phyloP scores from a whole-genome alignment of 53 echinoderm and acorn worm genomes.

The Actinopyga echinites region DNA sequence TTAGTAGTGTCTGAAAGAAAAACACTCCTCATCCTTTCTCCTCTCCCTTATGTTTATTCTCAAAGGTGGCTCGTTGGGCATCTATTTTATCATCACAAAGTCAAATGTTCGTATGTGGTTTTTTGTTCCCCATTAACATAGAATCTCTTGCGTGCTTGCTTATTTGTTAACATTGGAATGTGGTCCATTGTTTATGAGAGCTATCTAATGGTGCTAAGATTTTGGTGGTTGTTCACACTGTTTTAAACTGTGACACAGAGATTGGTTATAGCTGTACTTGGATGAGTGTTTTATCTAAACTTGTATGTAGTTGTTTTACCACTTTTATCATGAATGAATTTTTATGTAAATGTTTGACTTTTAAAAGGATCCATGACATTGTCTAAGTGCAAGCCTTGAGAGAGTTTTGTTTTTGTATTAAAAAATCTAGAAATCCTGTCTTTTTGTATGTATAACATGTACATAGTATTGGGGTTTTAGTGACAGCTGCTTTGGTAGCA shows the following conservation, averaged over 20 bases:
- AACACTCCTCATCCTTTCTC: too few relatives aligned
- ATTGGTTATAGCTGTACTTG: background rate
- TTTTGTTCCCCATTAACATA: background rate
- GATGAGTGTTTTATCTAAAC: background rate
- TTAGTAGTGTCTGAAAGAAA: too few relatives aligned
- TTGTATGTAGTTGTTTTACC: slow-evolving; percentile 20
- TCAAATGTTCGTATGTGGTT: background rate
- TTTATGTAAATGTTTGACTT: slow-evolving; percentile 13
- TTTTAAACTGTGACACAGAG: background rate
- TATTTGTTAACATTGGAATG: too few relatives aligned
- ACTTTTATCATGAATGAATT: background rate
- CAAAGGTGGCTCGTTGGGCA: background rate
- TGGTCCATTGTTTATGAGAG: background rate
- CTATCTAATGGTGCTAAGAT: slow-evolving; percentile 4
- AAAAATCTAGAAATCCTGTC: too few relatives aligned
- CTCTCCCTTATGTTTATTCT: too few relatives aligned
- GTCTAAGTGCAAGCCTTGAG: too few relatives aligned
- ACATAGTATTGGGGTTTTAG: too few relatives aligned
- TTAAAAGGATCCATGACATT: background rate
- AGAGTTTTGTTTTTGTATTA: too few relatives aligned
- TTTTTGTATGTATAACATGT: too few relatives aligned
- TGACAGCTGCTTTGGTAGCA: too few relatives aligned
- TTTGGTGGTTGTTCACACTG: background rate
- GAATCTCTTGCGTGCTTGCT: too few relatives aligned
- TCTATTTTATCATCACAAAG: background rate